Percentiles rank a stretch among this genome's conserved stretches.
phyloP scores from a whole-genome alignment of 2,888 invertebrate species.

The Melinaea menophilus region DNA sequence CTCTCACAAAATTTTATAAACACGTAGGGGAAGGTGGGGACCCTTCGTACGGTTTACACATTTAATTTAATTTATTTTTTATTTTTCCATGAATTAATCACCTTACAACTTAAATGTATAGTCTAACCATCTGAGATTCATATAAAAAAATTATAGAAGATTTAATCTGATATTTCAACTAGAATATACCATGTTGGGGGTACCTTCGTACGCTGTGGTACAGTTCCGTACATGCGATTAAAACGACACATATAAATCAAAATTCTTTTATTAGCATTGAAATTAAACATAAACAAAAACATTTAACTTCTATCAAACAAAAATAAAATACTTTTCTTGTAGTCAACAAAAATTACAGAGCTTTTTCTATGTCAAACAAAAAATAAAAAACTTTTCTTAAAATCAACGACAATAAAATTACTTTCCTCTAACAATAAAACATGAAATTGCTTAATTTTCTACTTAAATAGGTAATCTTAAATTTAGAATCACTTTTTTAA shows the following conservation, averaged over 20 bases:
- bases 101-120: conserved; percentile 17
- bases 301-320: too few species aligned
- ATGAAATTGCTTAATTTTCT: conserved; percentile 13
- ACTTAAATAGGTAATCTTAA: conserved; percentile 3
- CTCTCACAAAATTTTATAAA: too few species aligned
- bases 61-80: conserved; percentile 14
- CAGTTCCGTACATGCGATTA: conserved; percentile 8
- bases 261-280: too few species aligned
- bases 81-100: conserved; percentile 13
- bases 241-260: too few species aligned
- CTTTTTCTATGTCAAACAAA: conserved; percentile 9
- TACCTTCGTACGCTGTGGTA: conserved; percentile 10
- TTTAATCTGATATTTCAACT: conserved; percentile 16
- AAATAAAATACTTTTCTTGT: too few species aligned
- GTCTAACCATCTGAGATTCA: conserved; percentile 13
- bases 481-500: conserved; percentile 3
- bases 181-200: conserved; percentile 10
- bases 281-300: too few species aligned
- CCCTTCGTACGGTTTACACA: conserved; percentile 16
- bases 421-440: conserved; percentile 9
- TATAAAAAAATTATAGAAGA: conserved; percentile 14
- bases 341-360: conserved; percentile 9
- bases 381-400: conserved; percentile 11
- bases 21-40: conserved; percentile 7
- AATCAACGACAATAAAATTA: conserved; percentile 8